A percentile compares a stretch with the other conserved stretches of the same genome.
phyloP scores from a whole-genome alignment of 1,140 invertebrate species.

The Copidosoma floridanum region DNA sequence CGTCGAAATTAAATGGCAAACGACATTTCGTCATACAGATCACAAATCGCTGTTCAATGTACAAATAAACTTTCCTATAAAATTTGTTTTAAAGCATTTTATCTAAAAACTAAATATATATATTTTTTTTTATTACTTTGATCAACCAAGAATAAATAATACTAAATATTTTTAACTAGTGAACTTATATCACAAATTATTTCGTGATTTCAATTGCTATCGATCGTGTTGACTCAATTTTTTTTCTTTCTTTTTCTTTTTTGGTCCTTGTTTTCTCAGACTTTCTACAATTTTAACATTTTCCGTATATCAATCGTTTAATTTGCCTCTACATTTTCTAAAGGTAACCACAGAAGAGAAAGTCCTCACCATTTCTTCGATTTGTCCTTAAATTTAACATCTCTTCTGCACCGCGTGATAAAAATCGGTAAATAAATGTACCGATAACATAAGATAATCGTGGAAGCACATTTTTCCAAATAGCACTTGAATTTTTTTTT shows the following conservation, averaged over 20 bases:
- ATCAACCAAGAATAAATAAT: too few species aligned
- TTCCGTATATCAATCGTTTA: background rate
- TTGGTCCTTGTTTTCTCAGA: too few species aligned
- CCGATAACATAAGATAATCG: slow-evolving; percentile 11
- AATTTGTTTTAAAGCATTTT: too few species aligned
- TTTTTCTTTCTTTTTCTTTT: too few species aligned
- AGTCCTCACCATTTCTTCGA: slow-evolving; percentile 12
- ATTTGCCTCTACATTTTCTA: slow-evolving; percentile 17
- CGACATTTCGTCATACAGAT: slow-evolving; percentile 15
- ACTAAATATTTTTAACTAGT: too few species aligned
- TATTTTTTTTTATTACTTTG: too few species aligned
- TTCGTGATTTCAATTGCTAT: too few species aligned
- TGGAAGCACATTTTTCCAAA: slow-evolving; percentile 17
- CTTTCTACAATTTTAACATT: slow-evolving; percentile 25
- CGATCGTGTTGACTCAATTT: too few species aligned
- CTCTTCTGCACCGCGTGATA: slow-evolving; percentile 1
- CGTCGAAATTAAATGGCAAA: slow-evolving; percentile 16
- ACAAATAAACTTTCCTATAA: slow-evolving; percentile 2
- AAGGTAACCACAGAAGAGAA: slow-evolving; percentile 23
- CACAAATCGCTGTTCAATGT: slow-evolving; percentile 5
- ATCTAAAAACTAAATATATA: too few species aligned
- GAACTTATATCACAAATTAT: too few species aligned
- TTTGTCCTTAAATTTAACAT: slow-evolving; percentile 13
- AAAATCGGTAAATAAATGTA: too few species aligned
- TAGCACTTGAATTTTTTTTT: background rate